These are phyloP conservation scores for Arizona elegans DNA, from an alignment of 2,113 vertebrate species.

Conservation along the genomic window DNA sequence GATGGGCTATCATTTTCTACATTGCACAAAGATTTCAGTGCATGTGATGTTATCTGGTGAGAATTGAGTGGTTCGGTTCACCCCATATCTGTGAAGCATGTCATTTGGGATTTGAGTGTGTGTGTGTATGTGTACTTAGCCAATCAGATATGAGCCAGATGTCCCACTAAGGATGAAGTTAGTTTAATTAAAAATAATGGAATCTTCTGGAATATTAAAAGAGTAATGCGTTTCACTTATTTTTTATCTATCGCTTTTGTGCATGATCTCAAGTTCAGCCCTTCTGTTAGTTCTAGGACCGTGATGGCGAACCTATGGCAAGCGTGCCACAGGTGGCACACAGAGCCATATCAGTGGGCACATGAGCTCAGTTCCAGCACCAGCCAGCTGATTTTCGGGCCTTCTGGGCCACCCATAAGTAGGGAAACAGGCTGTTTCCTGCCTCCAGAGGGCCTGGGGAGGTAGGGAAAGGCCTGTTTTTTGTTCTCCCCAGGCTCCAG, in stretches of 20 bases:
- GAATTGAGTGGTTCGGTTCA: neutral
- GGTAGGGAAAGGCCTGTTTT: no score
- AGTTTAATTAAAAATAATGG: neutral
- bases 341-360: no score
- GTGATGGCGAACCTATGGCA: no score
- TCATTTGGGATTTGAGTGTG: neutral
- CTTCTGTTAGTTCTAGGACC: no score
- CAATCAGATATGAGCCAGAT: neutral
- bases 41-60: neutral
- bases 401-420: no score
- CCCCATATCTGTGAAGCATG: neutral
- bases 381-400: no score
- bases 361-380: no score
- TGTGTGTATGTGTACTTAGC: neutral
- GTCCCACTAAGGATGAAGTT: no score
- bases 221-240: neutral
- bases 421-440: no score
- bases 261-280: neutral
- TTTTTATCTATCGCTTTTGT: neutral
- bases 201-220: neutral
- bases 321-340: no score
- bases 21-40: neutral
- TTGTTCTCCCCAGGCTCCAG: no score
- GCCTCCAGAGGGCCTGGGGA: no score
- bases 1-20: neutral